phyloP scores from a whole-genome alignment of 2,888 invertebrate genomes.

The Litoditis marina region DNA sequence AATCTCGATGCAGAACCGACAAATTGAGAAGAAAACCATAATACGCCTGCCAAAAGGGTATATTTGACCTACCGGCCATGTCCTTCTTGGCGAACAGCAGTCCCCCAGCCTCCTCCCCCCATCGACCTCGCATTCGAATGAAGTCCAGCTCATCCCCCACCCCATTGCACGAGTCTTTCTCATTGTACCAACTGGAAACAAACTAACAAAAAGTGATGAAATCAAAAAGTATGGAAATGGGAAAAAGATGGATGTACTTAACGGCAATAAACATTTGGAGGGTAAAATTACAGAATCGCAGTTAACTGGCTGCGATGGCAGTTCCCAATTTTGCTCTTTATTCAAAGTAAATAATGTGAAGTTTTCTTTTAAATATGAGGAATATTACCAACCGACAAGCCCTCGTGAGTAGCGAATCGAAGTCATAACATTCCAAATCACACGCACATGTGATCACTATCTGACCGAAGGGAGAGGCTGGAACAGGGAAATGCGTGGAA shows the following conservation, averaged over 20 bases:
- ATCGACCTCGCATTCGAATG: slow-evolving; percentile 47
- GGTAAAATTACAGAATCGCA: no score
- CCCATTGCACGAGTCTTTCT: slow-evolving; percentile 40
- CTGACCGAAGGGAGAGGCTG: slow-evolving; percentile 45
- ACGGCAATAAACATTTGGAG: no score
- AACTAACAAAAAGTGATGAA: background rate
- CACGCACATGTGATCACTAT: slow-evolving; percentile 41
- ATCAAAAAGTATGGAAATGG: no score
- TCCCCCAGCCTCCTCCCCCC: slow-evolving; percentile 44
- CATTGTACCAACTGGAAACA: slow-evolving; percentile 45
- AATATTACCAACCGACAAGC: slow-evolving; percentile 31
- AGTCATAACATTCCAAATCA: slow-evolving; percentile 52
- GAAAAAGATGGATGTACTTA: no score
- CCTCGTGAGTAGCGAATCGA: slow-evolving; percentile 47
- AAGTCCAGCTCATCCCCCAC: slow-evolving; percentile 47
- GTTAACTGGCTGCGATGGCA: no score
- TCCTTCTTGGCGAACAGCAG: slow-evolving; percentile 46
- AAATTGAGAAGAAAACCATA: no score
- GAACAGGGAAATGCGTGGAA: no score
- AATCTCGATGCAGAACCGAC: no score
- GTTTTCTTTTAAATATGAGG: background rate
- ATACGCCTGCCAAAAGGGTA: no score
- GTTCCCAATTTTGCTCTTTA: no score
- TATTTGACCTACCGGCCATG: slow-evolving; percentile 26
- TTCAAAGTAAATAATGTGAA: background rate